Base-by-base conservation (phyloP, 2,113 vertebrate species). In the Psittacula cyanocephala region DNA sequence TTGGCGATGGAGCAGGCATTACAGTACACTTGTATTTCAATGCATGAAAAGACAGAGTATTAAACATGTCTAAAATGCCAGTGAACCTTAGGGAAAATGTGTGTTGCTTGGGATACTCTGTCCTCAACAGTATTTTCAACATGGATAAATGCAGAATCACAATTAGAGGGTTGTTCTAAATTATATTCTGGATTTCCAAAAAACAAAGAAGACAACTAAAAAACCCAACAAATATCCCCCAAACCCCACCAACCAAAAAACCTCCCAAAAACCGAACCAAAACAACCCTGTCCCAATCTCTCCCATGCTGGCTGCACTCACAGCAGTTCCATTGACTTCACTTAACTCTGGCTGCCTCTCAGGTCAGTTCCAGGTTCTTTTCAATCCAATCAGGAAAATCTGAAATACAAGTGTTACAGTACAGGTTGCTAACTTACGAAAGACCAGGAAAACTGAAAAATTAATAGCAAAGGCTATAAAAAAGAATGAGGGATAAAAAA, bases 141-240 rank as follows among this genome's bases (percentile, higher is more conserved):
- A 19, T 15, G 31, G 78, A 67, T 81, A 93, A 91, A 93, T 68
- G 57, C 68, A 86, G 72, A 91, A 81, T 47, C 65, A 88, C 68
- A 84, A 75, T 90, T 91, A 94, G 69, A 91, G 72, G 44, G 55
- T 75, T 93, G 39, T 82, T 91, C 39, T 78, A 86, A 93, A 78
- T 86, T 74, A 79, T 86, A 89, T 74, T 74, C 65, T 69, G 43
- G 14, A 74, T 69, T 74, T n/a, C 13, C 55, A n/a, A 57, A 57
- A 57, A 57, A 14, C 55, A 70, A 86, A 18, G 35, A 35, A 76
- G 50, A 20, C 43, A 57, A 49, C 41, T 83, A 23, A n/a, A 59
- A 33, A 33, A 53, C 11, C 23, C 11, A 49, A 6, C 9, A 52
- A 18, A 53, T 11, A 11, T 1, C 11, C 8, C 7, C 12, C 13